A percentile compares a stretch with the other conserved stretches of the same genome.
phyloP scores from a whole-genome alignment of 2,113 vertebrate genomes.

The Anseranas semipalmata region DNA sequence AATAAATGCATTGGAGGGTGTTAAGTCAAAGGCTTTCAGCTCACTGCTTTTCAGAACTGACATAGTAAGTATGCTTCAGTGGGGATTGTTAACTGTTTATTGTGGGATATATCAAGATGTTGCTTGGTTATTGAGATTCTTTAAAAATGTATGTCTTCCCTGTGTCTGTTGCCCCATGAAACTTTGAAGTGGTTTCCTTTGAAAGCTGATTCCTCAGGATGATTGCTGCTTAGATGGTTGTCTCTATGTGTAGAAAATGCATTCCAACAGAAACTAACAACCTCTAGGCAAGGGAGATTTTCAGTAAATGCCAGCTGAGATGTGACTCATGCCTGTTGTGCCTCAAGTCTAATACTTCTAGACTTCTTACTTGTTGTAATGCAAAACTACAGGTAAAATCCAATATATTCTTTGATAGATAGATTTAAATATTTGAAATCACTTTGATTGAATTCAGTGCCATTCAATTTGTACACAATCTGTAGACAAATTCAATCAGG shows the following conservation, averaged over 20 bases:
- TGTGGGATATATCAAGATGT: slow-evolving; percentile 69
- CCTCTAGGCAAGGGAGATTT: slow-evolving; percentile 71
- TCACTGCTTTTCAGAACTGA: slow-evolving; percentile 56
- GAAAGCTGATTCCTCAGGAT: slow-evolving; percentile 75
- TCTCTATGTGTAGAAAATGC: slow-evolving; percentile 71
- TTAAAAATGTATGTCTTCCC: slow-evolving; percentile 62
- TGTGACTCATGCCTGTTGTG: slow-evolving; percentile 65
- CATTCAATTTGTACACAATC: slow-evolving; percentile 74
- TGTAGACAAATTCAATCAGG: slow-evolving; percentile 78
- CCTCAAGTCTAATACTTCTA: slow-evolving; percentile 76
- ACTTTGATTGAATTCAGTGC: slow-evolving; percentile 71
- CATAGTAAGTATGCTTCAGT: background rate
- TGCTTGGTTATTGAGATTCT: slow-evolving; percentile 68
- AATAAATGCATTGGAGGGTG: background rate
- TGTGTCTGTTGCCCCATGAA: slow-evolving; percentile 68
- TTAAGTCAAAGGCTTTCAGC: slow-evolving; percentile 55
- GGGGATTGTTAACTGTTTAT: slow-evolving; percentile 45
- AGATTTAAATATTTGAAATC: slow-evolving; percentile 77
- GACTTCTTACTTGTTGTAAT: slow-evolving; percentile 68
- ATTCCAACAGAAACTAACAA: slow-evolving; percentile 77
- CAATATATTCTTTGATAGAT: slow-evolving; percentile 71
- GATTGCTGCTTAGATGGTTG: slow-evolving; percentile 63
- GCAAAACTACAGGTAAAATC: slow-evolving; percentile 70
- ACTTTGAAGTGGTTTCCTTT: slow-evolving; percentile 60
- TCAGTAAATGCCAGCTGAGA: slow-evolving; percentile 73